Conservation (phyloP, 2,797 vertebrate species). For the Hypotaenidia okinawae region DNA sequence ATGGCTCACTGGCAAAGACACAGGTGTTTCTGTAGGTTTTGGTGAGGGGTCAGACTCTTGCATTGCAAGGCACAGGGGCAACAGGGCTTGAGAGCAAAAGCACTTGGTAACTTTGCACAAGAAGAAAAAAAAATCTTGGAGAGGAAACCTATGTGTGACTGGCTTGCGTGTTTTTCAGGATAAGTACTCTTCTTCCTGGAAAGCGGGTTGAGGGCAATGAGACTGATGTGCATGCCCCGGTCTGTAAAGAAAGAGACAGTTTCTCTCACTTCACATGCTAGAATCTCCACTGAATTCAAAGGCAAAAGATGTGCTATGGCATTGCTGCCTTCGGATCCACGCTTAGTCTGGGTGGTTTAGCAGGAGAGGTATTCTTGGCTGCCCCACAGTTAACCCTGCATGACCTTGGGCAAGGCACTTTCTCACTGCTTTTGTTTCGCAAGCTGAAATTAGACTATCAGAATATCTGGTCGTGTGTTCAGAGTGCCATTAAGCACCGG, state of each 20-base stretch:
- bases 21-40: background rate
- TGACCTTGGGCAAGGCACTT: background rate
- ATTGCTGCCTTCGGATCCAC: background rate
- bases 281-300: background rate
- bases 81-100: background rate
- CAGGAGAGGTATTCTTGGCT: background rate
- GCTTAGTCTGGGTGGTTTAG: background rate
- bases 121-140: background rate
- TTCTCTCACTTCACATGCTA: background rate
- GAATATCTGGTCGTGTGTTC: background rate
- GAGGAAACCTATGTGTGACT: background rate
- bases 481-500: background rate
- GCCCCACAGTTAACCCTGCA: background rate
- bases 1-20: background rate
- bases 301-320: accelerated
- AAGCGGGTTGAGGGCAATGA: background rate
- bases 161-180: background rate
- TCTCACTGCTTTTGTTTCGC: background rate
- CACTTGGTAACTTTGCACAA: background rate
- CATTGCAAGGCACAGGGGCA: background rate
- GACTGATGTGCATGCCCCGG: accelerated
- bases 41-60: background rate
- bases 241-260: background rate
- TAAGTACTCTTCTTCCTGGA: background rate
- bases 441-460: background rate